Conservation (phyloP, 2,113 vertebrate species). For the Menidia beryllina region DNA sequence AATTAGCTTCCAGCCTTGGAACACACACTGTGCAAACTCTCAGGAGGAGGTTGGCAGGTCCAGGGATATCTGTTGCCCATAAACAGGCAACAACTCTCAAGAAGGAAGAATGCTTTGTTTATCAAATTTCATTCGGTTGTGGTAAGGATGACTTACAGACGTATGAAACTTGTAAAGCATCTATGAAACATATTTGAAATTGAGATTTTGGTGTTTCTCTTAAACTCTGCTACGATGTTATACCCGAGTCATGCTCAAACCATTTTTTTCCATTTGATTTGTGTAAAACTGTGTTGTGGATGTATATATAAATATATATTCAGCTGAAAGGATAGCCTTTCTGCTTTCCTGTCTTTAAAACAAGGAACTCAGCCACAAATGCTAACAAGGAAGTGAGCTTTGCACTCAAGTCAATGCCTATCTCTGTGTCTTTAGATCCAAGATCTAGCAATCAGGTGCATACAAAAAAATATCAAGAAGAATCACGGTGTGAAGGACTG, state of each 20-base stretch:
- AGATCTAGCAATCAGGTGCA: conserved; percentile 94
- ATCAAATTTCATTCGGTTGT: conserved; percentile 28
- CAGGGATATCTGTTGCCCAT: conserved; percentile 52
- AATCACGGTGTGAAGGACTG: conserved; percentile 95
- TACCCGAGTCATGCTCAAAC: background rate
- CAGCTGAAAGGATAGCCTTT: no score
- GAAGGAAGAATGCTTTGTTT: conserved; percentile 43
- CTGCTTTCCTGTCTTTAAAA: background rate
- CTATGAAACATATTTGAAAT: background rate
- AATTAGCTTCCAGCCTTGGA: conserved; percentile 76
- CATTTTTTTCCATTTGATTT: background rate
- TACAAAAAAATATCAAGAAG: conserved; percentile 98
- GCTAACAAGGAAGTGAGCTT: background rate
- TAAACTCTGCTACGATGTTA: background rate
- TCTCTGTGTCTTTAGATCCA: conserved; percentile 72
- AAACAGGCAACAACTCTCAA: conserved; percentile 39
- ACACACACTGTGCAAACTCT: conserved; percentile 60
- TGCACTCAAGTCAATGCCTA: conserved; percentile 2
- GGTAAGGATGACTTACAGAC: conserved; percentile 1
- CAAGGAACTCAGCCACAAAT: background rate
- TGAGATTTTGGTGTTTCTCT: background rate
- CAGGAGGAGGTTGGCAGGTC: conserved; percentile 63
- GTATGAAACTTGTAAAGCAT: conserved; percentile 1
- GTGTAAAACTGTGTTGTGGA: background rate
- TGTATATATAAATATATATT: no score